Evolutionary conservation across 2,797 vertebrate genomes (phyloP).

Genomic region (Okamejei kenojei): DNA sequence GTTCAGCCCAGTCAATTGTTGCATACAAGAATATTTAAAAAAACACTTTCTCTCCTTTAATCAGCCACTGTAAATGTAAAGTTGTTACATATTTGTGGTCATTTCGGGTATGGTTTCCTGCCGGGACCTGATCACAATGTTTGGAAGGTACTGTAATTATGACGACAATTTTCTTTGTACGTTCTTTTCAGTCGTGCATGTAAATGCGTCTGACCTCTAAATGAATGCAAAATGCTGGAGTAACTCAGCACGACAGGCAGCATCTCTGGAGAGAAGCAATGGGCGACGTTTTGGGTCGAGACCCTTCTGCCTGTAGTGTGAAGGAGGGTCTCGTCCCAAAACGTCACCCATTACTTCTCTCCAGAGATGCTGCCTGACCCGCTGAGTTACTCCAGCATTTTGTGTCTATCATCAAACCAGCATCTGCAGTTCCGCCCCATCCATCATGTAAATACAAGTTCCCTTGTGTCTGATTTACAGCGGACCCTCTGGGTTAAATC

Average conservation of each 20-base stretch:
- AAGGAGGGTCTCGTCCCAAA: no score
- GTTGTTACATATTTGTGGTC: background rate
- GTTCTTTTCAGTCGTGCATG: conserved; percentile 10
- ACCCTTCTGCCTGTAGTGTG: no score
- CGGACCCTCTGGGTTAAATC: background rate
- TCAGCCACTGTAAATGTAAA: background rate
- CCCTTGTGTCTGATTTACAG: background rate
- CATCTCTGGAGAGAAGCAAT: no score
- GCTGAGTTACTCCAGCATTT: no score
- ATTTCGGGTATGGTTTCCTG: background rate
- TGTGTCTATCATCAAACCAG: no score
- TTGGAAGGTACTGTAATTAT: background rate
- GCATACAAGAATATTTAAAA: background rate
- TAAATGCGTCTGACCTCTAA: conserved; percentile 7
- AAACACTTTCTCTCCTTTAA: no score
- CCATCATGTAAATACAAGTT: background rate
- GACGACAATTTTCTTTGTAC: background rate
- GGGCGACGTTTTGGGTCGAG: no score
- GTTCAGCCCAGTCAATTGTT: background rate
- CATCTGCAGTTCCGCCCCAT: no score
- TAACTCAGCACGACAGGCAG: no score
- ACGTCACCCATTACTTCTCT: no score
- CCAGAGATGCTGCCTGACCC: no score
- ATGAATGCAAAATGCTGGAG: background rate
- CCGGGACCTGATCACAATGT: background rate